phyloP scores from a whole-genome alignment of 2,797 vertebrate species.

The Melanotaenia trifasciata region DNA sequence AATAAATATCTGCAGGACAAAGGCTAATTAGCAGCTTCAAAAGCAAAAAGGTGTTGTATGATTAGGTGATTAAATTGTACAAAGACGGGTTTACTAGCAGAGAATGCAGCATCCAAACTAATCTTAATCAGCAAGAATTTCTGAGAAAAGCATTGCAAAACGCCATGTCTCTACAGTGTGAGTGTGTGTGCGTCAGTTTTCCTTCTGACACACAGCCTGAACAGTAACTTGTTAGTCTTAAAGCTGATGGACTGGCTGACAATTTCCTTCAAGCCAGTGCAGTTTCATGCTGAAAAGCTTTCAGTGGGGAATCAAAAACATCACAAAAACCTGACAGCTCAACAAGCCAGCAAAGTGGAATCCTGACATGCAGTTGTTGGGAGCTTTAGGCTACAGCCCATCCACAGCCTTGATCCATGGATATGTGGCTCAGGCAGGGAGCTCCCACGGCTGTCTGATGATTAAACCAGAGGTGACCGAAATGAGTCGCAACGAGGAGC shows the following conservation, averaged over 20 bases:
- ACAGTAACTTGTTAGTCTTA: slow-evolving; percentile 23
- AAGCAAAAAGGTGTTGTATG: slow-evolving; percentile 4
- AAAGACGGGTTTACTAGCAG: background rate
- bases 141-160: background rate
- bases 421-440: slow-evolving; percentile 10
- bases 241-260: slow-evolving; percentile 43
- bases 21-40: slow-evolving; percentile 15
- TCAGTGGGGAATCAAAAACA: slow-evolving; percentile 29
- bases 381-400: slow-evolving; percentile 24
- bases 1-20: slow-evolving; percentile 19
- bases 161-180: background rate
- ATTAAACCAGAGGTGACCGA: slow-evolving; percentile 33
- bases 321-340: slow-evolving; percentile 36
- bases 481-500: background rate
- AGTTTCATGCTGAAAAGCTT: slow-evolving; percentile 35
- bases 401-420: slow-evolving; percentile 1
- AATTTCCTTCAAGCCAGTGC: slow-evolving; percentile 26
- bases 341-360: slow-evolving; percentile 23
- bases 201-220: slow-evolving; percentile 12
- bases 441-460: background rate
- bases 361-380: slow-evolving; percentile 13
- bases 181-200: background rate
- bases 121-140: too few species aligned
- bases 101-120: background rate
- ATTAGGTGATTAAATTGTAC: background rate